Evolutionary conservation across 1,140 invertebrate genomes (phyloP).

Genomic region (Drosophila murphyi): DNA sequence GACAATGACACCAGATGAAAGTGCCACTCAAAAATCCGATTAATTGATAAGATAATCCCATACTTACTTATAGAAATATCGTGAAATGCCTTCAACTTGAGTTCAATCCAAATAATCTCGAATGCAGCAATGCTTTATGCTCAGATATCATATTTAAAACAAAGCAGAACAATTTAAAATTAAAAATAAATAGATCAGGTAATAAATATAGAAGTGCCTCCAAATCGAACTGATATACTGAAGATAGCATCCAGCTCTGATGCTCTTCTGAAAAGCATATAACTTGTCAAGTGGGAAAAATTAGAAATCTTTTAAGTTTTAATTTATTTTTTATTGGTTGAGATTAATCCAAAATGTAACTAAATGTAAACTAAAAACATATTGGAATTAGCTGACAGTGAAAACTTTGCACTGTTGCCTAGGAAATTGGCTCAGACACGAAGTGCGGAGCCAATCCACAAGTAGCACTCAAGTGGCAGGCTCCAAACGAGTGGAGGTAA

Average conservation of each 20-base stretch:
- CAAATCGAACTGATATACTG: too few relatives aligned
- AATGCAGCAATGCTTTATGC: too few relatives aligned
- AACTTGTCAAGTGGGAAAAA: neutral
- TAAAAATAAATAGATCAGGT: too few relatives aligned
- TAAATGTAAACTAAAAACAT: conserved; percentile 2
- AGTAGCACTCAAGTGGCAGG: conserved; percentile 13
- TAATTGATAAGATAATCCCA: neutral
- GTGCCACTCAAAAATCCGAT: neutral
- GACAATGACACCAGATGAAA: conserved; percentile 12
- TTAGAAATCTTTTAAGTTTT: neutral
- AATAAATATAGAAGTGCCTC: too few relatives aligned
- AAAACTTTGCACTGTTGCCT: conserved; percentile 21
- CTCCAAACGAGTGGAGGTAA: neutral
- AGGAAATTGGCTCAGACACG: conserved; percentile 27
- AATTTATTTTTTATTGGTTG: neutral
- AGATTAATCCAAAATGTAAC: conserved; percentile 32
- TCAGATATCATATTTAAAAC: too few relatives aligned
- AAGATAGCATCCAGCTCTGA: too few relatives aligned
- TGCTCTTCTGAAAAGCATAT: too few relatives aligned
- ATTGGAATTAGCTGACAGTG: conserved; percentile 16
- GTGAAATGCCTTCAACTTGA: too few relatives aligned
- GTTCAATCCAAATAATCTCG: too few relatives aligned
- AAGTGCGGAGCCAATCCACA: conserved; percentile 14
- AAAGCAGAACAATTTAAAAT: too few relatives aligned
- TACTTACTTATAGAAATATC: too few relatives aligned